A percentile compares a stretch with the other conserved stretches of the same genome.
Conservation (phyloP, 2,888 invertebrate genomes). For the Fabriciana adippe region DNA sequence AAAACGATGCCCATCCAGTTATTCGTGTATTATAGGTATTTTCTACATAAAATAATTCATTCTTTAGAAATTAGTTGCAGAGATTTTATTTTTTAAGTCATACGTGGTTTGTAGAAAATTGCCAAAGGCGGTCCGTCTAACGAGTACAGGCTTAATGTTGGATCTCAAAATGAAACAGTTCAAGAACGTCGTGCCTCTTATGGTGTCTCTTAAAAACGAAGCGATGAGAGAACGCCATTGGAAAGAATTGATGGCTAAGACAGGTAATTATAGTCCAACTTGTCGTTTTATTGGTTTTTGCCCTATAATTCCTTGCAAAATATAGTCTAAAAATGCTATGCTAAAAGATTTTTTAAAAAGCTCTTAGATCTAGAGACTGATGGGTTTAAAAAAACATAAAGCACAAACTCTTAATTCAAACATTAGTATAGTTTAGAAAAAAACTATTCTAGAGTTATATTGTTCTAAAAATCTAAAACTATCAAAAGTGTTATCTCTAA, state of each 20-base stretch:
- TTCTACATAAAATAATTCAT: too few species aligned
- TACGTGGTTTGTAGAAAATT: slow-evolving; percentile 79
- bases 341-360: background rate
- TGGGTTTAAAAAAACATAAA: too few species aligned
- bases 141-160: slow-evolving; percentile 85
- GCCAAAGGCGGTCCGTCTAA: slow-evolving; percentile 83
- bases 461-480: background rate
- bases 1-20: too few species aligned
- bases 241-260: slow-evolving; percentile 93
- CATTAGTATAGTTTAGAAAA: too few species aligned
- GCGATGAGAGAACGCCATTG: slow-evolving; percentile 95
- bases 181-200: slow-evolving; percentile 92
- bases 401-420: too few species aligned
- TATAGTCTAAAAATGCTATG: background rate
- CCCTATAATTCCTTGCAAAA: background rate
- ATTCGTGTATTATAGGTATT: too few species aligned
- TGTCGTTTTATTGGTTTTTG: too few species aligned
- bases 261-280: slow-evolving; percentile 73
- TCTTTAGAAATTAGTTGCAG: too few species aligned
- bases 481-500: slow-evolving; percentile 1
- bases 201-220: slow-evolving; percentile 95
- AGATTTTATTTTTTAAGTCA: background rate
- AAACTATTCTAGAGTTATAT: background rate
- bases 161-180: slow-evolving; percentile 95
- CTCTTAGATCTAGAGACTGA: too few species aligned